These are phyloP conservation scores for Isaurus tuberculatus DNA, from an alignment of 92 coral and sea anemone species.

Conservation along the genomic window DNA sequence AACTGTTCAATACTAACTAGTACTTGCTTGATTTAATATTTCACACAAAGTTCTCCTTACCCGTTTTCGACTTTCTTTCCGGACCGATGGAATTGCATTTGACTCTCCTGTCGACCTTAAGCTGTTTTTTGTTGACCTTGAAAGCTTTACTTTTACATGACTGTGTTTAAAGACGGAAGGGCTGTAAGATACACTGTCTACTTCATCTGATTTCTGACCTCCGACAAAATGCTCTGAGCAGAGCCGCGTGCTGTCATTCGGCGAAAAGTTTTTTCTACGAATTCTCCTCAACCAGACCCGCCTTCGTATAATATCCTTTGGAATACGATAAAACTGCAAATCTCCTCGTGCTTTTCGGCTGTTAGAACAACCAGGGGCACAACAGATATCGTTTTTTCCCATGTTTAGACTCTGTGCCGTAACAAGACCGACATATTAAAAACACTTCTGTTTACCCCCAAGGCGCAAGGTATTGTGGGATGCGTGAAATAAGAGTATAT, in stretches of 20 bases:
- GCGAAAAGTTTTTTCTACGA: conserved; percentile 30
- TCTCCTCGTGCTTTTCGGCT: conserved; percentile 27
- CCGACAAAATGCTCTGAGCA: conserved; percentile 51
- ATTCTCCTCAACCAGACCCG: conserved; percentile 40
- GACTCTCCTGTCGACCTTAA: conserved; percentile 12
- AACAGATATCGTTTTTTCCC: not conserved
- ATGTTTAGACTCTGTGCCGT: not conserved
- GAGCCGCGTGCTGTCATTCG: conserved; percentile 43
- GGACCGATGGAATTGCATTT: conserved; percentile 6
- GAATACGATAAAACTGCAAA: conserved; percentile 7
- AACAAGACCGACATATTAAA: not conserved
- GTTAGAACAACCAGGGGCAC: conserved; percentile 35
- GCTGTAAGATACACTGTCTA: conserved; percentile 41
- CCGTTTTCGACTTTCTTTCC: conserved; percentile 4
- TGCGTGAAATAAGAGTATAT: conserved; percentile 1
- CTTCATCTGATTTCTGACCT: conserved; percentile 40
- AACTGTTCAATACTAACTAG: not conserved
- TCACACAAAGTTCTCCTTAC: not conserved
- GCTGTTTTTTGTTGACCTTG: conserved; percentile 8
- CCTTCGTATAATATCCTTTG: conserved; percentile 27
- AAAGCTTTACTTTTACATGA: not conserved
- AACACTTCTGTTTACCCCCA: conserved; percentile 37
- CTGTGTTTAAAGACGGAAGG: conserved; percentile 26
- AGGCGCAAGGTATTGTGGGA: conserved; percentile 46
- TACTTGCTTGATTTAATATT: conserved; percentile 13